These are phyloP conservation scores for Falco concolor DNA, from an alignment of 2,797 vertebrate genomes.

Conservation along the genomic window DNA sequence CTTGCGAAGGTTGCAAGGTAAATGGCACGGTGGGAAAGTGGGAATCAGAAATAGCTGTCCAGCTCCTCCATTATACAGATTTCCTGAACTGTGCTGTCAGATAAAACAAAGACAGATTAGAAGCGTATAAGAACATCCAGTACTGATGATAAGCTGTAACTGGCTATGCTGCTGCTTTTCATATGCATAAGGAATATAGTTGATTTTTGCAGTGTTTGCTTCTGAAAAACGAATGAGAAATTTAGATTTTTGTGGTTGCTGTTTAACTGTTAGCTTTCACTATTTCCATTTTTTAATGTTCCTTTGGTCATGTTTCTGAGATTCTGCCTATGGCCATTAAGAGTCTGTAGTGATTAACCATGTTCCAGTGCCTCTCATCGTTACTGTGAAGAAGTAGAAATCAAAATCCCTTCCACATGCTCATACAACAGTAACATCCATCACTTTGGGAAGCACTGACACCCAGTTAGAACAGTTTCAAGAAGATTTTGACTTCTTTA, in stretches of 20 bases:
- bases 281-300: not conserved
- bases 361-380: not conserved
- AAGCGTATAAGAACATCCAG: not conserved
- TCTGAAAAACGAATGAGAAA: constrained; percentile 4
- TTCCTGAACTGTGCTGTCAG: not conserved
- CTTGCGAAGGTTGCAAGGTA: constrained; percentile 99
- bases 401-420: not conserved
- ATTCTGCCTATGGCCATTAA: not conserved
- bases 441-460: not conserved
- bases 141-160: not conserved
- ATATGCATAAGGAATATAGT: constrained; percentile 10
- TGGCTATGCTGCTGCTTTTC: not conserved
- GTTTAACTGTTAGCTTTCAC: not conserved
- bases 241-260: not conserved
- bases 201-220: not conserved
- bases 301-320: not conserved
- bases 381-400: not conserved
- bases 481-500: not conserved
- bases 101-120: constrained; percentile 16
- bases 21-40: not conserved
- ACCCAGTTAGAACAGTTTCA: not conserved
- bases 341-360: not conserved
- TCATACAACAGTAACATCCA: not conserved
- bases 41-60: constrained; percentile 27
- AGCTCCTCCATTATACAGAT: constrained; percentile 32